Percentiles rank a stretch among this genome's conserved stretches.
Evolutionary conservation across 2,797 vertebrate genomes (phyloP).

Genomic region (Erithacus rubecula): DNA sequence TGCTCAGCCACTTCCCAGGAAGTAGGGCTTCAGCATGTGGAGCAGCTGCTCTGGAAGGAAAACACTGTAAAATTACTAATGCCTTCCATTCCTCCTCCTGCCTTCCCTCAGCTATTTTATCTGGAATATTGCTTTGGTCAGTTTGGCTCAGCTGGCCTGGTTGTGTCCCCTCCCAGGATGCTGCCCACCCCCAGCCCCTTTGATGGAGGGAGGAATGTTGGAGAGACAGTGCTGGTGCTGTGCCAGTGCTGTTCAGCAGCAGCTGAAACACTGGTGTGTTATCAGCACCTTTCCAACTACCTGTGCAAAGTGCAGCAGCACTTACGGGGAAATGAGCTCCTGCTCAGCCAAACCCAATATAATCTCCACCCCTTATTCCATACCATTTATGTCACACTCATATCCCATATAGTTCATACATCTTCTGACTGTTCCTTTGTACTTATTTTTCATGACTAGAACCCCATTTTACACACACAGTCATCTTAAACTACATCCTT

Average conservation of each 20-base stretch:
- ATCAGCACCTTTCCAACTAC: not conserved
- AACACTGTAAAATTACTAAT: not conserved
- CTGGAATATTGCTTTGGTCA: not conserved
- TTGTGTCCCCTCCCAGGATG: not conserved
- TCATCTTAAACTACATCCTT: not conserved
- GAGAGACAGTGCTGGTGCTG: not conserved
- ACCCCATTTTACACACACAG: not conserved
- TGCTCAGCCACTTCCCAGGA: not conserved
- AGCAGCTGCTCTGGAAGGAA: not conserved
- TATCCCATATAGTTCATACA: not conserved
- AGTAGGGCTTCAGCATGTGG: no score
- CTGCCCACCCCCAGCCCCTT: no score
- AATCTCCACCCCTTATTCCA: not conserved
- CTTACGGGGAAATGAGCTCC: not conserved
- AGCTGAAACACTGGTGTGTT: not conserved
- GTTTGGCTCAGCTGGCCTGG: not conserved
- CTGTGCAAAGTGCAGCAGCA: not conserved
- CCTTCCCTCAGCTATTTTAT: not conserved
- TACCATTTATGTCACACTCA: not conserved
- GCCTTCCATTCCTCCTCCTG: not conserved
- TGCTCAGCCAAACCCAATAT: not conserved
- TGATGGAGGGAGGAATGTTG: not conserved
- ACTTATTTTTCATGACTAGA: not conserved
- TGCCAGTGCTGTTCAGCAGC: not conserved
- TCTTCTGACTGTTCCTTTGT: not conserved